Conservation (phyloP, 2,113 vertebrate species). For the Forbesichthys papilliferus region DNA sequence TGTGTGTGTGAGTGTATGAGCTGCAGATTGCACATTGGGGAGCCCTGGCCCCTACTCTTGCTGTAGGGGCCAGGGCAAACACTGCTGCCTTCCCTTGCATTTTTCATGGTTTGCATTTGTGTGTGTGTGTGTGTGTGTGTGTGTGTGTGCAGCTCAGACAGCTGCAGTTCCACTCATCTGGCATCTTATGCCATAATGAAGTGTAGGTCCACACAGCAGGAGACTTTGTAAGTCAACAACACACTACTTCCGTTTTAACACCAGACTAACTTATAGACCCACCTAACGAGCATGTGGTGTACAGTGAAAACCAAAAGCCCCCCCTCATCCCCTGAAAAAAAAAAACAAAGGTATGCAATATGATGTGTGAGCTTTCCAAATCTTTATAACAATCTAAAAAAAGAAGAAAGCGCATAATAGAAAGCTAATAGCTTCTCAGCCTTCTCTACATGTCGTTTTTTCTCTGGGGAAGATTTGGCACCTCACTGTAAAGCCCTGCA, state of each 20-base stretch:
- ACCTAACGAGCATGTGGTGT: constrained; percentile 24
- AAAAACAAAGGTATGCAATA: constrained; percentile 35
- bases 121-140: constrained; percentile 32
- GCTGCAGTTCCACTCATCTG: constrained; percentile 74
- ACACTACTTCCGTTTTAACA: constrained; percentile 53
- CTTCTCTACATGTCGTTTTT: constrained; percentile 48
- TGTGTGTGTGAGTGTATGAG: constrained; percentile 41
- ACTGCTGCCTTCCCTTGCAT: constrained; percentile 42
- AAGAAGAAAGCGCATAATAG: constrained; percentile 34
- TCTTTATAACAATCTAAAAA: constrained; percentile 40
- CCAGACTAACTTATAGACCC: constrained; percentile 19
- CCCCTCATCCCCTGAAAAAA: too few relatives aligned
- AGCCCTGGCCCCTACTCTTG: constrained; percentile 54
- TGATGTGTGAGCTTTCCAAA: constrained; percentile 28
- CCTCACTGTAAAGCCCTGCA: constrained; percentile 66
- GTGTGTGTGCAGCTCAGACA: constrained; percentile 39
- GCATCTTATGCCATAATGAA: constrained; percentile 73
- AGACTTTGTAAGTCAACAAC: constrained; percentile 55
- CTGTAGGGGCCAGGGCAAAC: background rate
- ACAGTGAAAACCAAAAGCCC: constrained; percentile 9
- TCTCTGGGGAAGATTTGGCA: constrained; percentile 69
- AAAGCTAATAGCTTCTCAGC: constrained; percentile 27
- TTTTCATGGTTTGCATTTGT: constrained; percentile 55
- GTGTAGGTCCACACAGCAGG: constrained; percentile 63
- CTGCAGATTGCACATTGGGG: constrained; percentile 50